Evolutionary conservation across 1,140 invertebrate species (phyloP), one percentile per base, ranked within the genome.

Genomic region (Drosophila eugracilis): DNA sequence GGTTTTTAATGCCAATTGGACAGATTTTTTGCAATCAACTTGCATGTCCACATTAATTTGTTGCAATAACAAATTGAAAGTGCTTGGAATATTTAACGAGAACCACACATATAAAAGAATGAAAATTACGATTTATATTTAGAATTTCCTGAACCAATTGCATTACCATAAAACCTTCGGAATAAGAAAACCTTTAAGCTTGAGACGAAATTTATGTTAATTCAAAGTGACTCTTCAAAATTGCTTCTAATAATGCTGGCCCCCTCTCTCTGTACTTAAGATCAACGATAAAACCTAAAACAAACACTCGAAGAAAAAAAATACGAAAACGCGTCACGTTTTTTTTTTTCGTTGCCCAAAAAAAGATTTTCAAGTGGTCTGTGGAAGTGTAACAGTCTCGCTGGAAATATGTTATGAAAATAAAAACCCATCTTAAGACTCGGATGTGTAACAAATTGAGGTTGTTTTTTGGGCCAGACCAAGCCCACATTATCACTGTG

Each of bases 31-130:
- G 77, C 81, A 85, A 85, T 85, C 81, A 85, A 77, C 81, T 73
- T 55, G 81, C 52, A 63, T 58, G 81, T 85, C 81, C 78, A 65
- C 85, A 86, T 85, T 86, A 86, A 85, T 85, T 85, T 85, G 81
- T 81, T 85, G 75, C 52, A 86, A 86, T 80, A 85, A 85, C 81
- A 85, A 85, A 85, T 81, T 75, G 71, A 79, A 78, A 83, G 63
- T 78, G 69, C 52, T 70, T 55, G 42, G 21, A 55, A 57, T 39
- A 37, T 57, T 22, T 41, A 42, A 34, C 21, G 60, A 47, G 57
- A 65, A 14, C 28, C 36, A 3, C 32, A 28, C 58, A 37, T 65
- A 37, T 24, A n/a, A n/a, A n/a, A n/a, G n/a, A 4, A 28, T 15
- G 63, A 49, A 67, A 67, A 66, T 67, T 50, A 53, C 50, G 36